Evolutionary conservation across 1,140 invertebrate species (phyloP).

Genomic region (Saccostrea cuccullata): DNA sequence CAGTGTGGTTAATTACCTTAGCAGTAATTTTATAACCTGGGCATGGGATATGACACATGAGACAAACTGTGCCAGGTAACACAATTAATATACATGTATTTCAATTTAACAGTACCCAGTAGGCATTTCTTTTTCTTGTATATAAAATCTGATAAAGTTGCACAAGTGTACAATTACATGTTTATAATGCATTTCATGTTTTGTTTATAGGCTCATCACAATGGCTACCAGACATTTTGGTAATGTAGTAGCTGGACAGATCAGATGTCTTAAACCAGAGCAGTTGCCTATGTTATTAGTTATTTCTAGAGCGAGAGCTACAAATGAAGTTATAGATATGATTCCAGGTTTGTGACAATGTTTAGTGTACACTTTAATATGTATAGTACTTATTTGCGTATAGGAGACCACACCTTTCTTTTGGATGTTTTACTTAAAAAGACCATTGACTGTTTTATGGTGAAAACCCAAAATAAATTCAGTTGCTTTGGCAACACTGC

Average conservation of each 20-base stretch:
- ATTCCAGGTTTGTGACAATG: constrained; percentile 84
- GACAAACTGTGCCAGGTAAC: constrained; percentile 88
- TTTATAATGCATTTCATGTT: neutral
- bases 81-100: neutral
- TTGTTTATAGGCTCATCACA: constrained; percentile 82
- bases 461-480: too few relatives aligned
- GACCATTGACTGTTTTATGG: too few relatives aligned
- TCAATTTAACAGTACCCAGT: neutral
- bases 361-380: too few relatives aligned
- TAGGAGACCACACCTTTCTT: too few relatives aligned
- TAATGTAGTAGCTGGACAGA: constrained; percentile 80
- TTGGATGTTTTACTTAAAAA: too few relatives aligned
- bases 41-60: constrained; percentile 96
- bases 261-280: constrained; percentile 90
- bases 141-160: too few relatives aligned
- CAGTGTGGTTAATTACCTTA: constrained; percentile 90
- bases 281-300: constrained; percentile 92
- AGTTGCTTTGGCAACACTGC: too few relatives aligned
- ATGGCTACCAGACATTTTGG: constrained; percentile 86
- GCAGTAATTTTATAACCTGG: constrained; percentile 93
- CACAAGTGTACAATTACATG: too few relatives aligned
- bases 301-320: constrained; percentile 91
- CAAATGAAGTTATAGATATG: constrained; percentile 92
- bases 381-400: too few relatives aligned
- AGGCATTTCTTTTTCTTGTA: too few relatives aligned